Conservation (phyloP, 1,140 invertebrate genomes). For the Drosophila rufa region DNA sequence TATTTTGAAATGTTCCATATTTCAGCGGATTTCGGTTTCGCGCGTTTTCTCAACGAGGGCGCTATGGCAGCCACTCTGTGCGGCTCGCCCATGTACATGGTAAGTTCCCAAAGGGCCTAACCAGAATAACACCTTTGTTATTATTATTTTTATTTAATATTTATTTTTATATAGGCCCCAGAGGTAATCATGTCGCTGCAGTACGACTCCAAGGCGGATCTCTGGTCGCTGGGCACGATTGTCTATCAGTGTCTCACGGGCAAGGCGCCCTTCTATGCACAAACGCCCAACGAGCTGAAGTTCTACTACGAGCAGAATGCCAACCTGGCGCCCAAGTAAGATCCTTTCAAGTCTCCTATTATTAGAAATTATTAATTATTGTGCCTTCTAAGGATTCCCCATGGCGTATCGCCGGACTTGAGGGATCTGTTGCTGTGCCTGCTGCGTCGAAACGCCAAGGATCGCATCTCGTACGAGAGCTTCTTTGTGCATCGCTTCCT, state of each 20-base stretch:
- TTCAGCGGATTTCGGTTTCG: conserved; percentile 99
- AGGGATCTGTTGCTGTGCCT: conserved; percentile 94
- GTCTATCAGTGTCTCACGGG: conserved; percentile 99
- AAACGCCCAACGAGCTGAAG: conserved; percentile 99
- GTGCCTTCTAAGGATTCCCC: conserved; percentile 91
- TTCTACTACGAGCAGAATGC: conserved; percentile 98
- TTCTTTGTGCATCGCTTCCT: conserved; percentile 98
- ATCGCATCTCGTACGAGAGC: conserved; percentile 97
- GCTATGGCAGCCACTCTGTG: conserved; percentile 99
- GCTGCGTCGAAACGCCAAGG: conserved; percentile 95
- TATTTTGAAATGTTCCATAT: conserved; percentile 20
- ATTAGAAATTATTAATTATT: conserved; percentile 27
- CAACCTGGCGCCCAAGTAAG: conserved; percentile 97
- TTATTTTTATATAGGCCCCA: conserved; percentile 90
- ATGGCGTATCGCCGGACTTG: conserved; percentile 95
- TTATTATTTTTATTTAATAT: neutral
- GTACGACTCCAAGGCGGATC: conserved; percentile 99
- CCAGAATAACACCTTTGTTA: neutral
- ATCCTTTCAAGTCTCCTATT: neutral
- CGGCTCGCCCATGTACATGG: conserved; percentile 99
- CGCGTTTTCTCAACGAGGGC: conserved; percentile 98
- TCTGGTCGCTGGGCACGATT: conserved; percentile 99
- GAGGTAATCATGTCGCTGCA: conserved; percentile 99
- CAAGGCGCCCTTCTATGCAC: conserved; percentile 98
- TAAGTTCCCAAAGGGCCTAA: conserved; percentile 67